Evolutionary conservation across 2,888 invertebrate species (phyloP).

Genomic region (Ommatoiulus sabulosus): DNA sequence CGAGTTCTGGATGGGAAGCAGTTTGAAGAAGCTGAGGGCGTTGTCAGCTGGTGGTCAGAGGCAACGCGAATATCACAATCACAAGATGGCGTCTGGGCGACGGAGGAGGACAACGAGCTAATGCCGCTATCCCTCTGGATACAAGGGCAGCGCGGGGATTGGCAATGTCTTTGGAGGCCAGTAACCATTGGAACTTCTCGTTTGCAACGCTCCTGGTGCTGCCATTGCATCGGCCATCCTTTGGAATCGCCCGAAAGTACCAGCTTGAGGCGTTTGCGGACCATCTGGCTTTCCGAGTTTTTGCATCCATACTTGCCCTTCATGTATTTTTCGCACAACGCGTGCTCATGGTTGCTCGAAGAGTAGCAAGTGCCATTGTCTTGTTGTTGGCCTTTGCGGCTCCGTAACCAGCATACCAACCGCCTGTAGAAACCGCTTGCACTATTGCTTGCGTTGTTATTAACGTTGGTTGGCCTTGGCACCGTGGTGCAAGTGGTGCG

Average conservation of each 20-base stretch:
- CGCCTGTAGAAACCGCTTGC: slow-evolving; percentile 51
- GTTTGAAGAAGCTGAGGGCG: slow-evolving; percentile 13
- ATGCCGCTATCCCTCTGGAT: slow-evolving; percentile 54
- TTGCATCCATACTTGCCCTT: slow-evolving; percentile 47
- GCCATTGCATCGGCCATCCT: neutral
- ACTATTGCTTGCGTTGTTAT: neutral
- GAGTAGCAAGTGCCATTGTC: slow-evolving; percentile 1
- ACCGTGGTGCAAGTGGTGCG: slow-evolving; percentile 2
- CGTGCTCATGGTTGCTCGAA: neutral
- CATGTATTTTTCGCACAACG: slow-evolving; percentile 44
- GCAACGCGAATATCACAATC: neutral
- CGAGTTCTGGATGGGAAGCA: slow-evolving; percentile 32
- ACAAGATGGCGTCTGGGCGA: slow-evolving; percentile 55
- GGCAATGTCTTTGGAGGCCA: slow-evolving; percentile 35
- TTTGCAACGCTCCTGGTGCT: slow-evolving; percentile 7
- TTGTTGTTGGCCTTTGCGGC: slow-evolving; percentile 29
- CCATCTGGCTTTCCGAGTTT: slow-evolving; percentile 17
- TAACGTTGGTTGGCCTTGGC: neutral
- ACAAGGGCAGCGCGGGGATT: slow-evolving; percentile 37
- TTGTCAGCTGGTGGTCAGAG: neutral
- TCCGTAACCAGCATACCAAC: slow-evolving; percentile 48
- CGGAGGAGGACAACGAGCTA: slow-evolving; percentile 54
- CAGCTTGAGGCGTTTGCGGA: slow-evolving; percentile 45
- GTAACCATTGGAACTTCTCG: neutral
- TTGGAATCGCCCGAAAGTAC: neutral